Percentiles rank a stretch among this genome's conserved stretches.
phyloP scores from a whole-genome alignment of 53 echinoderm and acorn worm genomes.

The Astropecten irregularis region DNA sequence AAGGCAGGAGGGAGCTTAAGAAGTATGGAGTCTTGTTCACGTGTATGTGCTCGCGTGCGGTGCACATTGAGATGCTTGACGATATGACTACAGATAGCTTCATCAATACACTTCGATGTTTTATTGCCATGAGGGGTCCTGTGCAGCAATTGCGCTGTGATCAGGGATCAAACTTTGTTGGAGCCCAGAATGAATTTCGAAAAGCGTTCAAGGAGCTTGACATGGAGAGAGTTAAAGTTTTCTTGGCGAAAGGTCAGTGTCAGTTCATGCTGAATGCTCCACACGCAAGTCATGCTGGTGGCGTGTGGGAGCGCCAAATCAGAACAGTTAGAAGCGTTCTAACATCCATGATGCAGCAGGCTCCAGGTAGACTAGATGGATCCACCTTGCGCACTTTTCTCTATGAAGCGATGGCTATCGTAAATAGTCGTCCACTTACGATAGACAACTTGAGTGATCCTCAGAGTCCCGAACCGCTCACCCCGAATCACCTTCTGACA shows the following conservation, averaged over 20 bases:
- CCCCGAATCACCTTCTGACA: too few relatives aligned
- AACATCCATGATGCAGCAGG: too few relatives aligned
- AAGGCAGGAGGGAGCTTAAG: slow-evolving; percentile 7
- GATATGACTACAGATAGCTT: slow-evolving; percentile 12
- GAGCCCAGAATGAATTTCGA: slow-evolving; percentile 38
- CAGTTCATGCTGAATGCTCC: too few relatives aligned
- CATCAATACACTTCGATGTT: slow-evolving; percentile 17
- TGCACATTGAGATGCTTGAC: not conserved
- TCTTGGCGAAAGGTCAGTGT: slow-evolving; percentile 11
- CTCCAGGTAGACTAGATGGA: slow-evolving; percentile 56
- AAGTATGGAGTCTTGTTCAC: too few relatives aligned
- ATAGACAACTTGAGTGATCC: not conserved
- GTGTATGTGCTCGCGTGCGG: too few relatives aligned
- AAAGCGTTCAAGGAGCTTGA: slow-evolving; percentile 38
- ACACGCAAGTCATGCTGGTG: too few relatives aligned
- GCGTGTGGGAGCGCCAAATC: too few relatives aligned
- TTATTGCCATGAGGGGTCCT: slow-evolving; percentile 16
- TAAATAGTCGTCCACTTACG: too few relatives aligned
- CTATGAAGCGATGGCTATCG: slow-evolving; percentile 62
- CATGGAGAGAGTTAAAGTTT: slow-evolving; percentile 13
- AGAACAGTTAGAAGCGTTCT: too few relatives aligned
- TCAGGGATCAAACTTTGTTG: slow-evolving; percentile 37
- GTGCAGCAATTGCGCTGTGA: slow-evolving; percentile 27
- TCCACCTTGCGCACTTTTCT: slow-evolving; percentile 64
- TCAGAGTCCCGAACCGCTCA: slow-evolving; percentile 32